A percentile compares a stretch with the other conserved stretches of the same genome.
These are phyloP conservation scores for Portevinia maculata DNA, from an alignment of 2,888 invertebrate genomes.

Conservation along the genomic window DNA sequence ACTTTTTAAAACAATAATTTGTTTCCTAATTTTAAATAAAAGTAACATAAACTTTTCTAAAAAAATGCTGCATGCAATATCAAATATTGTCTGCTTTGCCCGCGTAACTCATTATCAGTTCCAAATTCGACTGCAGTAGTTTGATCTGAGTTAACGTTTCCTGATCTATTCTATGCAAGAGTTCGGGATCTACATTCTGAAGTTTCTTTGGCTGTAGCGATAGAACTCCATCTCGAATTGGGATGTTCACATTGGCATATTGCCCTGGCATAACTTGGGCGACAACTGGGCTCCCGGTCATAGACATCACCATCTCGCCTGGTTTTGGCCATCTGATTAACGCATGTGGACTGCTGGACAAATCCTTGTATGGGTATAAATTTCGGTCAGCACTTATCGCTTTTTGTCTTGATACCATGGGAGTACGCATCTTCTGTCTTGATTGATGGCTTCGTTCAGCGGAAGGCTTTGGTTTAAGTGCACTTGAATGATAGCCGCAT, in stretches of 20 bases:
- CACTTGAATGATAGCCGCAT: slow-evolving; percentile 76
- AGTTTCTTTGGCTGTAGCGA: slow-evolving; percentile 81
- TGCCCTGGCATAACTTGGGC: slow-evolving; percentile 80
- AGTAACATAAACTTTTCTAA: too few species aligned
- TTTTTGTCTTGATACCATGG: slow-evolving; percentile 78
- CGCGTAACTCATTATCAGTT: slow-evolving; percentile 80
- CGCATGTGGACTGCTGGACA: slow-evolving; percentile 77
- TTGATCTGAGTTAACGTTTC: slow-evolving; percentile 81
- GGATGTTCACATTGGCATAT: slow-evolving; percentile 82
- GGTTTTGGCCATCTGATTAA: slow-evolving; percentile 82
- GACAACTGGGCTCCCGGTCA: slow-evolving; percentile 82
- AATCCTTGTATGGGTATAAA: slow-evolving; percentile 48
- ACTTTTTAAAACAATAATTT: too few species aligned
- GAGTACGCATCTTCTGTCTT: slow-evolving; percentile 80
- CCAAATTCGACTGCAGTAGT: slow-evolving; percentile 80
- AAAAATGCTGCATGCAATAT: too few species aligned
- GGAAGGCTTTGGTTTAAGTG: slow-evolving; percentile 64
- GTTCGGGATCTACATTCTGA: slow-evolving; percentile 77
- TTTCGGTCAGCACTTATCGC: slow-evolving; percentile 82
- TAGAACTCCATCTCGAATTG: slow-evolving; percentile 81
- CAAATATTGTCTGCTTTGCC: slow-evolving; percentile 67
- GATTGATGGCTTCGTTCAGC: slow-evolving; percentile 75
- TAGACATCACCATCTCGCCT: slow-evolving; percentile 81
- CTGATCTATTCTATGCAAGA: slow-evolving; percentile 79
- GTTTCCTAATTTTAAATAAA: too few species aligned